These are phyloP conservation scores for Gymnorhina tibicen DNA, from an alignment of 2,113 vertebrate genomes.

Conservation along the genomic window DNA sequence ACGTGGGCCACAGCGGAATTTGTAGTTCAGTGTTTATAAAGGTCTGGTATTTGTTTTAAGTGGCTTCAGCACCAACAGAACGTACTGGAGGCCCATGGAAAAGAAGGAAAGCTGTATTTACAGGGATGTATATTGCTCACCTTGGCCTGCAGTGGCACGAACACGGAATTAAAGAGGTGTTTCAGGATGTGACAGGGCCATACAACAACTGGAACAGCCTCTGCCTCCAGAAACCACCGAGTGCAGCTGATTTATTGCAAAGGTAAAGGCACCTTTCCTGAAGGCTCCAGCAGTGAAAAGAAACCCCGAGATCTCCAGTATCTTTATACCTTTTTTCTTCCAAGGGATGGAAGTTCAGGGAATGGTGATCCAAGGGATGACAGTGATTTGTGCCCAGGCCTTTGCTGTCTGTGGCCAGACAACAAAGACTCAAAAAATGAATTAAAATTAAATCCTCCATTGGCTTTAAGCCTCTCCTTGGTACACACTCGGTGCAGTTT, in stretches of 20 bases:
- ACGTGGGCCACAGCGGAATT: fast-evolving
- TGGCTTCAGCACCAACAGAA: background rate
- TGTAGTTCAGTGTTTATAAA: background rate
- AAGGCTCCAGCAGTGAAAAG: background rate
- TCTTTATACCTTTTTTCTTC: background rate
- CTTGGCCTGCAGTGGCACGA: background rate
- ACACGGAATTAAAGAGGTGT: background rate
- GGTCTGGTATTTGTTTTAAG: background rate
- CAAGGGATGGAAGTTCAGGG: background rate
- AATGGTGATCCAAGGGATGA: background rate
- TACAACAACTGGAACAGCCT: background rate
- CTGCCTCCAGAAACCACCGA: background rate
- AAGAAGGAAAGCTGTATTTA: background rate
- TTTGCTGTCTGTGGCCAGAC: background rate
- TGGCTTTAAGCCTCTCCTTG: background rate
- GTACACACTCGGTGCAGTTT: background rate
- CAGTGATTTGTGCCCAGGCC: background rate
- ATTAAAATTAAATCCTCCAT: background rate
- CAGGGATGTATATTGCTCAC: background rate
- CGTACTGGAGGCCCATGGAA: background rate
- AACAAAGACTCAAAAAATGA: background rate
- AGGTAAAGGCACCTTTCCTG: background rate
- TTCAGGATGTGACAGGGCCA: background rate
- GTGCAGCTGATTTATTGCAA: background rate
- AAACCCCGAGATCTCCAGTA: background rate